Evolutionary conservation across 2,888 invertebrate species (phyloP).

Genomic region (Leptopilina drosophilae): DNA sequence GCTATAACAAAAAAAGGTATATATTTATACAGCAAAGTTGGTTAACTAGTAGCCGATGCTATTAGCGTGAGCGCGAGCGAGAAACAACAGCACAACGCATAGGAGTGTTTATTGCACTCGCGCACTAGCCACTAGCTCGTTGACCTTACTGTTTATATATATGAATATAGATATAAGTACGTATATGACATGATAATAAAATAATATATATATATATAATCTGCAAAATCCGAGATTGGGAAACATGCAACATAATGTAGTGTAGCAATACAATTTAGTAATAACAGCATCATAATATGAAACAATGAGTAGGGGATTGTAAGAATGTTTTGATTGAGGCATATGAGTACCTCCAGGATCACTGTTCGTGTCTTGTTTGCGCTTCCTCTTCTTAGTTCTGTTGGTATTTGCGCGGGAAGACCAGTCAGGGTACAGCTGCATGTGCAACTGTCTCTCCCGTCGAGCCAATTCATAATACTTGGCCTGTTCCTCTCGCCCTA

Average conservation of each 20-base stretch:
- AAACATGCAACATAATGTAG: slow-evolving; percentile 76
- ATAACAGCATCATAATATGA: slow-evolving; percentile 50
- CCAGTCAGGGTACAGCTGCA: slow-evolving; percentile 99
- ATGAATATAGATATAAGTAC: slow-evolving; percentile 54
- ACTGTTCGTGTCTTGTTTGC: slow-evolving; percentile 98
- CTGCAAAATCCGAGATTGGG: slow-evolving; percentile 72
- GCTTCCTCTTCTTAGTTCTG: slow-evolving; percentile 99
- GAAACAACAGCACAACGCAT: too few relatives aligned
- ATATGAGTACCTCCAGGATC: slow-evolving; percentile 89
- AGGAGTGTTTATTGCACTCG: too few relatives aligned
- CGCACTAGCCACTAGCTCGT: too few relatives aligned
- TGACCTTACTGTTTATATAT: slow-evolving; percentile 14
- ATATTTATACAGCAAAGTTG: slow-evolving; percentile 33
- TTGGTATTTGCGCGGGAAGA: slow-evolving; percentile 99
- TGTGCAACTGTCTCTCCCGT: slow-evolving; percentile 98
- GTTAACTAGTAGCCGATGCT: slow-evolving; percentile 40
- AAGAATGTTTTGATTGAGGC: slow-evolving; percentile 76
- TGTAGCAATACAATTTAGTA: slow-evolving; percentile 63
- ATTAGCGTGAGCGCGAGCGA: too few relatives aligned
- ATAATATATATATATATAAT: slow-evolving; percentile 53
- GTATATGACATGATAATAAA: slow-evolving; percentile 63
- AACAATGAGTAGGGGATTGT: slow-evolving; percentile 66
- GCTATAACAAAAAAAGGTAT: slow-evolving; percentile 35
- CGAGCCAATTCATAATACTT: slow-evolving; percentile 99
- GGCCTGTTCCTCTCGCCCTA: slow-evolving; percentile 99